Evolutionary conservation across 2,888 invertebrate genomes (phyloP), one percentile per base, ranked within the genome.

Genomic region (Cordilura impudica): DNA sequence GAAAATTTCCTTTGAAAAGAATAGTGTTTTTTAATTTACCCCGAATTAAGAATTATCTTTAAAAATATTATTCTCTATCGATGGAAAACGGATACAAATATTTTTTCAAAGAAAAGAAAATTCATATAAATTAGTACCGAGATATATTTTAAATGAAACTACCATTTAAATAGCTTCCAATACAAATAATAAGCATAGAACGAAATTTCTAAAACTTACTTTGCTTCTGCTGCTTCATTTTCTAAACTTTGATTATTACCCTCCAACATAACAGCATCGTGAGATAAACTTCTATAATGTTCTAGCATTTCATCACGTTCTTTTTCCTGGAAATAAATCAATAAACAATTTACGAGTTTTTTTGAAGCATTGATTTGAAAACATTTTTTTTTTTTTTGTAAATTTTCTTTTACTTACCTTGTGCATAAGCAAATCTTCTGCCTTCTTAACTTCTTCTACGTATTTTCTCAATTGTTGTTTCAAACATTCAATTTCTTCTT

Each of bases 291-390:
- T 79, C 94, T 93, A 89, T 94, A 96, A 83, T 95, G 94, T 85
- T 95, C 95, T 83, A 96, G 87, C 93, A 96, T 93, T 87, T 95
- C 95, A 74, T 93, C 93, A 72, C 95, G 91, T 89, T 96, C 95
- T 77, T 93, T 92, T 90, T 96, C 96, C 93, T 95, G 90, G 31
- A 83, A 83, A 61, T 5, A 56, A 61, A 72, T 26, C 26, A 26
- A 26, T 6, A 26, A 26, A 26, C 26, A 26, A 26, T 6, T 6
- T 4, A 39, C 4, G 21, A n/a, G n/a, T n/a, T n/a, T n/a, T n/a
- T n/a, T n/a, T n/a, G n/a, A n/a, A n/a, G n/a, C n/a, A n/a, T n/a
- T n/a, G n/a, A n/a, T n/a, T n/a, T n/a, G n/a, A 23, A 51, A 12
- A 51, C 4, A 18, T 23, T 23, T 10, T 26, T 51, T 14, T 35